Evolutionary conservation across 53 echinoderm and acorn worm genomes (phyloP), one percentile per base, ranked within the genome.

Genomic region (Temnopleurus reevesii): DNA sequence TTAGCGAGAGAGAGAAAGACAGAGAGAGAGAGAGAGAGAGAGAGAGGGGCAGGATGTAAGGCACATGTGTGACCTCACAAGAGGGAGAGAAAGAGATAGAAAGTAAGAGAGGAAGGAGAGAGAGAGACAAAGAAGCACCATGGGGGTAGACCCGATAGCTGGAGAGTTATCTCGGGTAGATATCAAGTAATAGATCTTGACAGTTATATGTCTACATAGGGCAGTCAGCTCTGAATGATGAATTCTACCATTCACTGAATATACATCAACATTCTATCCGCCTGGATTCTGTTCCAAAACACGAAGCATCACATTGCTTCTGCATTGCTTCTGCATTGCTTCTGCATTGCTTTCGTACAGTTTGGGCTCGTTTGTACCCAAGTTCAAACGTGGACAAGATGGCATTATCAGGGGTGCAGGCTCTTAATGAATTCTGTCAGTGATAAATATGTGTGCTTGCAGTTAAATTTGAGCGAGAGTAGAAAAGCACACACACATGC

Each of bases 181-280:
- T 83, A 33, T 83, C 51, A 83, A 83, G 54, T 83, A 83, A 83
- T 83, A 55, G 29, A 31, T 53, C 56, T 28, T 83, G 83, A 83
- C 83, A 55, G 80, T 51, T 80, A 80, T 80, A 80, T 80, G 51
- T 80, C 71, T 71, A 23, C 71, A 71, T n/a, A 41, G 71, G 10
- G 71, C 41, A 71, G 71, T 71, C 71, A 71, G 71, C 36, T 41
- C 41, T 36, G n/a, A 71, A 71, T 71, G 71, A 71, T 71, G 71
- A 71, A 71, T 71, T 41, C 71, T 19, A 71, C 71, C 41, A 71
- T 63, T 63, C 63, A 63, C 63, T 63, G 63, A 33, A 63, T 31
- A 30, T 63, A 63, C 63, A 63, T 38, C 71, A 71, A 71, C 71
- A 71, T 71, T 71, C 71, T 71, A 71, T 71, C 71, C 41, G 41